phyloP scores from a whole-genome alignment of 2,797 vertebrate genomes.

The Hemitrygon akajei region DNA sequence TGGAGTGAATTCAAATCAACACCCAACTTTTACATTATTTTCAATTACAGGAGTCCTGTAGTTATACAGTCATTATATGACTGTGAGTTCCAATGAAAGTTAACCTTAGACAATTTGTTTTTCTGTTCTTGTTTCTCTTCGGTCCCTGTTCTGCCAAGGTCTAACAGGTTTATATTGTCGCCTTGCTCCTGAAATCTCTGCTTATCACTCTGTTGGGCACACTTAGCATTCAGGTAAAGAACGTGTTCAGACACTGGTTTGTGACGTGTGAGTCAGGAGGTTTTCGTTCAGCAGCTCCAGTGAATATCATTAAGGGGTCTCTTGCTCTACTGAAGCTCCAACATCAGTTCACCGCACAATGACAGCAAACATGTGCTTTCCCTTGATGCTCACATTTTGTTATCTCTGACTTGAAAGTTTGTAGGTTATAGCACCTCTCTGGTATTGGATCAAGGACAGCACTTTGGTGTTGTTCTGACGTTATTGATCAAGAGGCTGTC shows the following conservation, averaged over 20 bases:
- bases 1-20: neutral
- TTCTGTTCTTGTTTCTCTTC: neutral
- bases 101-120: neutral
- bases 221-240: neutral
- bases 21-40: neutral
- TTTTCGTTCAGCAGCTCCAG: neutral
- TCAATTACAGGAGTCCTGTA: neutral
- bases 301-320: no score
- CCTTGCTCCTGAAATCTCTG: no score
- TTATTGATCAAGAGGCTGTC: neutral
- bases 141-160: neutral
- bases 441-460: no score
- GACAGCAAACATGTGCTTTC: neutral
- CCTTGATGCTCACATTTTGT: neutral
- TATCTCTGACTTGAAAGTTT: neutral
- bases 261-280: neutral
- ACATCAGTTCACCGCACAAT: neutral
- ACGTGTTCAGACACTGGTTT: neutral
- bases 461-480: neutral
- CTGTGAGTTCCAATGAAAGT: neutral
- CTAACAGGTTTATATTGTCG: neutral
- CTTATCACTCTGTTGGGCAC: neutral
- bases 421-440: neutral
- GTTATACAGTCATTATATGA: neutral
- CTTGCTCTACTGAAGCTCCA: neutral